Conservation (phyloP, 2,113 vertebrate species). For the Austrofundulus limnaeus region DNA sequence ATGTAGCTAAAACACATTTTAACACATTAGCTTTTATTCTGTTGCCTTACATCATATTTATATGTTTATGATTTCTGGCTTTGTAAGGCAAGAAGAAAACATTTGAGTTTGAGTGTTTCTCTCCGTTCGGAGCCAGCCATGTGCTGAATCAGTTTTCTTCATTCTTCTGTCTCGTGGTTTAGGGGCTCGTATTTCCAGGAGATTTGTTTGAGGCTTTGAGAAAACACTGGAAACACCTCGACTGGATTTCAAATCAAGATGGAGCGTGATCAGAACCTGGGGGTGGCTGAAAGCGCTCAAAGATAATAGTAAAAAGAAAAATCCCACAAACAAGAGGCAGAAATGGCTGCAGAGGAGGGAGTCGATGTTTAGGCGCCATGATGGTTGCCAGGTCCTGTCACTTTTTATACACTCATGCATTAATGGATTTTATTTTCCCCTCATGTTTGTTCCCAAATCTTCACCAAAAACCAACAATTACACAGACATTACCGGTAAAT, state of each 20-base stretch:
- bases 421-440: constrained; percentile 24
- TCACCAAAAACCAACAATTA: constrained; percentile 2
- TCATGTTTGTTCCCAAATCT: constrained; percentile 1
- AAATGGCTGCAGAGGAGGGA: constrained; percentile 19
- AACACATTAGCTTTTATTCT: not conserved
- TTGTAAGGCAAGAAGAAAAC: constrained; percentile 19
- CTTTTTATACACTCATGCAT: constrained; percentile 24
- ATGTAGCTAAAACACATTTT: no score
- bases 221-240: constrained; percentile 66
- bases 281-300: constrained; percentile 38
- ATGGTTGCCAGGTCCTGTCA: constrained; percentile 25
- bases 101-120: constrained; percentile 27
- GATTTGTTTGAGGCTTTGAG: constrained; percentile 63
- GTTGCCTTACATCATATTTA: constrained; percentile 6
- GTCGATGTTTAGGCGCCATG: constrained; percentile 31
- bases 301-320: constrained; percentile 44
- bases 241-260: constrained; percentile 62
- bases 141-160: constrained; percentile 53
- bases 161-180: constrained; percentile 46
- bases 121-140: constrained; percentile 30
- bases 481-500: not conserved
- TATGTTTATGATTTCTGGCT: constrained; percentile 34
- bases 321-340: constrained; percentile 22
- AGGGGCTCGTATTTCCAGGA: constrained; percentile 59
- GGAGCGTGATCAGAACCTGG: constrained; percentile 44